phyloP scores from a whole-genome alignment of 2,113 vertebrate species.

The Climacteris rufus region DNA sequence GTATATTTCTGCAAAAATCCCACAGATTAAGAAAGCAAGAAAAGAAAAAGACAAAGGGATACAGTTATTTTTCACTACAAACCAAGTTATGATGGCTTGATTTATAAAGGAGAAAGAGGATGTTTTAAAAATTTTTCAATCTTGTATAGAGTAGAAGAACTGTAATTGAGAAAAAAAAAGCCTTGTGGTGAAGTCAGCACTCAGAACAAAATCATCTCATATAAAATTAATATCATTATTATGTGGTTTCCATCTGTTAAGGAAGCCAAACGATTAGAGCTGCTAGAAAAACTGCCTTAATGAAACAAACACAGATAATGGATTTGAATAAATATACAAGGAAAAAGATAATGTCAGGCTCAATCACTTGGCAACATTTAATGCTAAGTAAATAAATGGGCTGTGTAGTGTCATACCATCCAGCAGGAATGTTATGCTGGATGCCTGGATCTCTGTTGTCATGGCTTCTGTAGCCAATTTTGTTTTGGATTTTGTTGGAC shows the following conservation, averaged over 20 bases:
- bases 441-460: not conserved
- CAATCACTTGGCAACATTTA: not conserved
- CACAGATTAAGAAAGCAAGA: not conserved
- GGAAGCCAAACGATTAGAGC: conserved; percentile 8
- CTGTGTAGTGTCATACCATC: not conserved
- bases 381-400: not conserved
- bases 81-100: not conserved
- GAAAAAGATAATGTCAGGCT: conserved; percentile 25
- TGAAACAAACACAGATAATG: conserved; percentile 54
- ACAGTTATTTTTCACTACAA: not conserved
- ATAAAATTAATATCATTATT: conserved; percentile 61
- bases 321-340: conserved; percentile 31
- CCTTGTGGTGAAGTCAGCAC: not conserved
- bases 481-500: not conserved
- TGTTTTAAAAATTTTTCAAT: not conserved
- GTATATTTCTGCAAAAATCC: not conserved
- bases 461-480: not conserved
- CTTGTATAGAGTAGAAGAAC: not conserved
- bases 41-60: not conserved
- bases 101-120: not conserved
- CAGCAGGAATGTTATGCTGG: not conserved
- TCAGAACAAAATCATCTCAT: not conserved
- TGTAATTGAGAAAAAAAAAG: not conserved
- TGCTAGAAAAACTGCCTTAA: conserved; percentile 19
- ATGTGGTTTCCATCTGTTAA: conserved; percentile 49